A percentile compares a stretch with the other conserved stretches of the same genome.
Evolutionary conservation across 92 coral and sea anemone species (phyloP).

Genomic region (Nematostella vectensis): DNA sequence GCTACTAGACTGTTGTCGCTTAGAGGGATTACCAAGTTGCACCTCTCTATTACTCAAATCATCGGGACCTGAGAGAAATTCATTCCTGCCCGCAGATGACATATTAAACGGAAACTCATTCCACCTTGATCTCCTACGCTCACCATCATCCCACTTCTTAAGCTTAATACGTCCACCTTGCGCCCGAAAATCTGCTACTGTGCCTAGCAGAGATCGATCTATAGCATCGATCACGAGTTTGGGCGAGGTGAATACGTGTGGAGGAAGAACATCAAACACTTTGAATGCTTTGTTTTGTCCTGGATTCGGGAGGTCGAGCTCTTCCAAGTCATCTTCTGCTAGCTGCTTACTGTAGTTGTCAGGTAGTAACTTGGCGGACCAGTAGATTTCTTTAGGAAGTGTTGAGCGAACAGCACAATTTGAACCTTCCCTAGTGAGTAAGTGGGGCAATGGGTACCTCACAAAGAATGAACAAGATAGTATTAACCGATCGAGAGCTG

Average conservation of each 20-base stretch:
- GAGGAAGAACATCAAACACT: slow-evolving; percentile 33
- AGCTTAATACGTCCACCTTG: slow-evolving; percentile 83
- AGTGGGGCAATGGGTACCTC: slow-evolving; percentile 73
- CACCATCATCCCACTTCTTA: slow-evolving; percentile 9
- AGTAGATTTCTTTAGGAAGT: slow-evolving; percentile 66
- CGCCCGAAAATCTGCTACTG: slow-evolving; percentile 75
- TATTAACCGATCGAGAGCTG: slow-evolving; percentile 44
- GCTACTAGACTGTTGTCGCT: too few species aligned
- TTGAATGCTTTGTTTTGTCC: slow-evolving; percentile 36
- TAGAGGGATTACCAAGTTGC: too few species aligned
- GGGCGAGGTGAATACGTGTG: slow-evolving; percentile 70
- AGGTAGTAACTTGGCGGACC: slow-evolving; percentile 51
- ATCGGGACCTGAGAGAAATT: too few species aligned
- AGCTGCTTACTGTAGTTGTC: slow-evolving; percentile 18
- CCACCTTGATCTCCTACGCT: slow-evolving; percentile 18
- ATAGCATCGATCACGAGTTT: slow-evolving; percentile 34
- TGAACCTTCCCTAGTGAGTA: slow-evolving; percentile 69
- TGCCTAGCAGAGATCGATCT: slow-evolving; percentile 40
- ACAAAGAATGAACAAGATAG: slow-evolving; percentile 77
- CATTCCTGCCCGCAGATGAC: too few species aligned
- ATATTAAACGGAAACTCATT: too few species aligned
- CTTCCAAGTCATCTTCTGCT: slow-evolving; percentile 68
- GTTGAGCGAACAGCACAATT: slow-evolving; percentile 51
- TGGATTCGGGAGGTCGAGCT: slow-evolving; percentile 44
- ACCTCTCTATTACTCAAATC: too few species aligned